Conservation (phyloP, 1,140 invertebrate genomes). For the Berghia stephanieae region DNA sequence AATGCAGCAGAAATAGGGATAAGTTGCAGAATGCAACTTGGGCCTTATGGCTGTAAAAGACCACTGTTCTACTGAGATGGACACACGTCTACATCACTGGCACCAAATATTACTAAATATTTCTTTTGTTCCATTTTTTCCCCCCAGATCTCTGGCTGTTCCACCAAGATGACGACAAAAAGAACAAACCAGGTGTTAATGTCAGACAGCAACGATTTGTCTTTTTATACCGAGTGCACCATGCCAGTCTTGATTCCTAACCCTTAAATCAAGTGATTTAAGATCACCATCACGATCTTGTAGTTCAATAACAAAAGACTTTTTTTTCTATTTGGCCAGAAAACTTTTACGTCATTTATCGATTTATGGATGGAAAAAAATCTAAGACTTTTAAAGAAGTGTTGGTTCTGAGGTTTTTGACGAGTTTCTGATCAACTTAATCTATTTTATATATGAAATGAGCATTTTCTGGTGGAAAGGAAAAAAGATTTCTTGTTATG, state of each 20-base stretch:
- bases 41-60: too few species aligned
- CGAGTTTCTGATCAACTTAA: too few species aligned
- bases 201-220: not conserved
- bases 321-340: too few species aligned
- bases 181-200: too few species aligned
- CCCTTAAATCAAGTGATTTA: not conserved
- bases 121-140: not conserved
- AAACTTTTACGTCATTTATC: too few species aligned
- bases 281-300: not conserved
- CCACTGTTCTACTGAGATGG: too few species aligned
- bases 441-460: too few species aligned
- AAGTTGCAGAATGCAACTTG: not conserved
- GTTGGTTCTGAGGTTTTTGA: too few species aligned
- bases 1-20: not conserved
- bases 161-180: not conserved
- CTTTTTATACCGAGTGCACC: not conserved
- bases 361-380: too few species aligned
- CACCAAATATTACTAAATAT: not conserved
- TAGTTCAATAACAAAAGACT: not conserved
- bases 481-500: too few species aligned
- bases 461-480: too few species aligned
- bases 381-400: too few species aligned
- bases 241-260: not conserved
- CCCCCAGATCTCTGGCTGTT: slow-evolving; percentile 15
- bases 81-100: not conserved